These are phyloP conservation scores for Linnaemya vulpina DNA, from an alignment of 2,888 invertebrate genomes.

Conservation along the genomic window DNA sequence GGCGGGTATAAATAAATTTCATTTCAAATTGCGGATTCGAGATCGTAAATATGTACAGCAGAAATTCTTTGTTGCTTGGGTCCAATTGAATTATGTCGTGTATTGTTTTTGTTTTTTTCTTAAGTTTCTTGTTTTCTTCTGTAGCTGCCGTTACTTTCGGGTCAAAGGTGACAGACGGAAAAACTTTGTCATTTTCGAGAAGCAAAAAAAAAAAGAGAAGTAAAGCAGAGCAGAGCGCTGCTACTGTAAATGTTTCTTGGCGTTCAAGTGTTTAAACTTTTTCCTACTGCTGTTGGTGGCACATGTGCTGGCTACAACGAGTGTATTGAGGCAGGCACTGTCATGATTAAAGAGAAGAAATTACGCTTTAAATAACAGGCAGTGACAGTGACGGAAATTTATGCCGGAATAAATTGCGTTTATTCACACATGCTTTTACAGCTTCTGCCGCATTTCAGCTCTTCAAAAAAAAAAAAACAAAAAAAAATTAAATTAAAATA, in stretches of 20 bases:
- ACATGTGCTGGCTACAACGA: background rate
- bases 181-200: slow-evolving; percentile 80
- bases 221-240: slow-evolving; percentile 45
- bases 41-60: slow-evolving; percentile 50
- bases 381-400: slow-evolving; percentile 71
- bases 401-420: slow-evolving; percentile 68
- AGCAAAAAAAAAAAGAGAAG: slow-evolving; percentile 46
- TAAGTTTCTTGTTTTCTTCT: slow-evolving; percentile 59
- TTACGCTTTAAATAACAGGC: slow-evolving; percentile 70
- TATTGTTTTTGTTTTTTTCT: slow-evolving; percentile 57
- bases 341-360: slow-evolving; percentile 68
- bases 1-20: slow-evolving; percentile 63
- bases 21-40: slow-evolving; percentile 61
- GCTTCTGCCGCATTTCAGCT: background rate
- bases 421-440: slow-evolving; percentile 56
- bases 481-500: no score
- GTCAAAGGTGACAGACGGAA: slow-evolving; percentile 83
- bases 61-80: slow-evolving; percentile 80
- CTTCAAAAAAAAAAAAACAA: background rate
- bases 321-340: slow-evolving; percentile 70
- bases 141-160: slow-evolving; percentile 75
- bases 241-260: slow-evolving; percentile 46
- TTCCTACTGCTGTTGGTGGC: background rate
- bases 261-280: slow-evolving; percentile 4
- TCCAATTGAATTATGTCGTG: slow-evolving; percentile 82